Conservation (phyloP, 2,797 vertebrate genomes). For the Ctenopoma multispine region DNA sequence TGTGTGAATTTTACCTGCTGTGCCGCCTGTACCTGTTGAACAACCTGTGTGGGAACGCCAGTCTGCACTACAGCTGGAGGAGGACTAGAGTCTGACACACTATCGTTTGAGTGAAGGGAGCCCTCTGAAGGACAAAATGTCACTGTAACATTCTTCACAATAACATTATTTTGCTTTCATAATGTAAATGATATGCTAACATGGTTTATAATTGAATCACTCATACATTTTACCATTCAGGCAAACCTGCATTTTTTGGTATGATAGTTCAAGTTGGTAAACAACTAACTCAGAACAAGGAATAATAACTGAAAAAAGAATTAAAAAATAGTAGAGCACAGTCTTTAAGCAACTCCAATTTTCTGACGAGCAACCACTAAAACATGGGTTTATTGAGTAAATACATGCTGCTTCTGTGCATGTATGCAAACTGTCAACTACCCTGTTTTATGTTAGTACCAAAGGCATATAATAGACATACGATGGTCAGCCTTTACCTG, state of each 20-base stretch:
- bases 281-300: not conserved
- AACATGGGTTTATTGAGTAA: not conserved
- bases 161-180: conserved; percentile 4
- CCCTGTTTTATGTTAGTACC: not conserved
- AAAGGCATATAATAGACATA: not conserved
- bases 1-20: conserved; percentile 86
- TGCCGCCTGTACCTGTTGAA: conserved; percentile 90
- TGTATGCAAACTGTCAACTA: not conserved
- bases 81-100: conserved; percentile 90
- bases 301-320: not conserved
- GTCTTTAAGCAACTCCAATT: not conserved
- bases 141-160: not conserved
- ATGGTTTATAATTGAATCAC: not conserved
- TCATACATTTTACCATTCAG: not conserved
- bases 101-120: conserved; percentile 92
- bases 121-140: conserved; percentile 82
- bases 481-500: conserved; percentile 82
- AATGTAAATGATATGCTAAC: not conserved
- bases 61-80: conserved; percentile 90
- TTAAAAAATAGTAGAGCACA: too few relatives aligned
- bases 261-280: conserved; percentile 1
- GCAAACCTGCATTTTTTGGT: not conserved
- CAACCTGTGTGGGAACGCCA: conserved; percentile 93
- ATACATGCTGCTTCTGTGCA: not conserved
- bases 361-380: not conserved